Evolutionary conservation across 2,797 vertebrate species (phyloP).

Genomic region (Balearica regulorum): DNA sequence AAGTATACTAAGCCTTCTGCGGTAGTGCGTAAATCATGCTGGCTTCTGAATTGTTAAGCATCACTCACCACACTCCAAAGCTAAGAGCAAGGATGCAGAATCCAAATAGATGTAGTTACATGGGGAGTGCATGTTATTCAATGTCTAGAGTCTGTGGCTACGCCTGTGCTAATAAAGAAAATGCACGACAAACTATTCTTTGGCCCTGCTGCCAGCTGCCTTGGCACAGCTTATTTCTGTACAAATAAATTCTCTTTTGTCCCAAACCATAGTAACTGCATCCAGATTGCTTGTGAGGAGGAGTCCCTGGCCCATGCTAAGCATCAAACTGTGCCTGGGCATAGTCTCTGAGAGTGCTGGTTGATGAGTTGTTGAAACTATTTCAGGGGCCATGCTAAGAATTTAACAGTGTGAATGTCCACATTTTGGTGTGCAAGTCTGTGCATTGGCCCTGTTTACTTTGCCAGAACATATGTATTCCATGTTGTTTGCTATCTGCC

Average conservation of each 20-base stretch:
- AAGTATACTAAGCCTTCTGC: not conserved
- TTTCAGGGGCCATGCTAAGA: not conserved
- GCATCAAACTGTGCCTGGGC: not conserved
- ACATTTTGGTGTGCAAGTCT: not conserved
- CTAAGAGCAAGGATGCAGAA: constrained; percentile 14
- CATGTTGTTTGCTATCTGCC: not conserved
- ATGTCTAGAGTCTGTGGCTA: not conserved
- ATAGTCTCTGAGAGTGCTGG: not conserved
- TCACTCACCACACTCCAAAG: not conserved
- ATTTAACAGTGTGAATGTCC: not conserved
- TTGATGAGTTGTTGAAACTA: not conserved
- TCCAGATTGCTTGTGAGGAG: constrained; percentile 6
- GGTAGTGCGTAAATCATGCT: not conserved
- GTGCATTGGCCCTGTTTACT: not conserved
- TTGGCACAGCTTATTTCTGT: not conserved
- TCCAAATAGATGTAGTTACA: constrained; percentile 2
- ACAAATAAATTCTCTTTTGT: not conserved
- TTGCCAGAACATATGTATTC: not conserved
- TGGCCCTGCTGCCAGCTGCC: not conserved
- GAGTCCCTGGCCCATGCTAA: not conserved
- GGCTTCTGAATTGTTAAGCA: not conserved
- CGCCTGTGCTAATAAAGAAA: not conserved
- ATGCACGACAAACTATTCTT: not conserved
- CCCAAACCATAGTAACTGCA: not conserved
- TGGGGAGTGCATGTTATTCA: not conserved